phyloP scores from a whole-genome alignment of 2,888 invertebrate genomes.

The Gryllus longicercus region DNA sequence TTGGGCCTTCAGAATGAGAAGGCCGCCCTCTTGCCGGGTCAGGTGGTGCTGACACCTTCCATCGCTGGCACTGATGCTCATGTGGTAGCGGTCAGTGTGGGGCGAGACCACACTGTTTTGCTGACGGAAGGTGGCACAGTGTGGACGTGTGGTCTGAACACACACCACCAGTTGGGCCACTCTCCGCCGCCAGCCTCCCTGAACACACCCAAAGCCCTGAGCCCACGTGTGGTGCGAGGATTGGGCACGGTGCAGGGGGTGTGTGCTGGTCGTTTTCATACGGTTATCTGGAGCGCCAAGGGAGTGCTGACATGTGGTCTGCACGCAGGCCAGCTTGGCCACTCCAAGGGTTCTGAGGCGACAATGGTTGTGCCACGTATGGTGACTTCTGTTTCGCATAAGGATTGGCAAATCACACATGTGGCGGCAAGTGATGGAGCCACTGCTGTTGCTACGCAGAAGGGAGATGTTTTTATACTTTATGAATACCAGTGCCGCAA shows the following conservation, averaged over 20 bases:
- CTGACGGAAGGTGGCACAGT: conserved; percentile 61
- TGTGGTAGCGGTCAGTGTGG: conserved; percentile 56
- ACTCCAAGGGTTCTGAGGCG: conserved; percentile 52
- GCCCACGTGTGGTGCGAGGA: conserved; percentile 22
- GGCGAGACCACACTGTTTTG: conserved; percentile 65
- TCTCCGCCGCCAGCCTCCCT: conserved; percentile 39
- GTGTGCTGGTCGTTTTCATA: conserved; percentile 67
- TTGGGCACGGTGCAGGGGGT: conserved; percentile 50
- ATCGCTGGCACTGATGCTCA: conserved; percentile 46
- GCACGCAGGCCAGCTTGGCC: conserved; percentile 79
- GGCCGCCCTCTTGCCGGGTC: conserved; percentile 56
- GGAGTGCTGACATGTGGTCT: conserved; percentile 75
- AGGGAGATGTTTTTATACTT: conserved; percentile 66
- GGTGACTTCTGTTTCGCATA: conserved; percentile 32
- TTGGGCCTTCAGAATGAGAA: conserved; percentile 65
- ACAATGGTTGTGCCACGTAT: conserved; percentile 44
- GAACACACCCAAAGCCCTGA: conserved; percentile 30
- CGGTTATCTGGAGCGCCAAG: conserved; percentile 58
- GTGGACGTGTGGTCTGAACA: conserved; percentile 63
- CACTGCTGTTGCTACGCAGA: conserved; percentile 60
- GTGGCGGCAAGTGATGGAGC: conserved; percentile 67
- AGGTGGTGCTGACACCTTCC: conserved; percentile 43
- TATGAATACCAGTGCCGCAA: conserved; percentile 68
- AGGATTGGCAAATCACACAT: conserved; percentile 50
- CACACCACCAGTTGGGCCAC: conserved; percentile 61